A percentile compares a stretch with the other conserved stretches of the same genome.
Evolutionary conservation across 2,113 vertebrate genomes (phyloP).

Genomic region (Condylura cristata): DNA sequence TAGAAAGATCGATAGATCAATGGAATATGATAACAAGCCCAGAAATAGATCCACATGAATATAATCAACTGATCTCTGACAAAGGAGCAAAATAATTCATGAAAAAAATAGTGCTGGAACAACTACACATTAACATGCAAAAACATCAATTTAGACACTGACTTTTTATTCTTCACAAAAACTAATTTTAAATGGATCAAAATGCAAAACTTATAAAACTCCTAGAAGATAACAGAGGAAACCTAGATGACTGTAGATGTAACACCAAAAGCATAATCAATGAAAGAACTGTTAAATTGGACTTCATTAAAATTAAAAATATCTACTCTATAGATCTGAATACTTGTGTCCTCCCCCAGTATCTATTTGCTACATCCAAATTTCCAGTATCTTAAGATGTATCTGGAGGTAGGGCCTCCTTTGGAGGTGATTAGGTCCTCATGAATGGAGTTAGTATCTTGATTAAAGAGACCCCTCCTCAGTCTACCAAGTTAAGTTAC

Average conservation of each 20-base stretch:
- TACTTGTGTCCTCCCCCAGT: background rate
- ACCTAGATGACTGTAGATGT: background rate
- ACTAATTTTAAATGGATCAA: background rate
- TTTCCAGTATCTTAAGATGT: background rate
- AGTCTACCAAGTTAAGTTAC: background rate
- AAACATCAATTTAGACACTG: background rate
- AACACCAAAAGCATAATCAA: background rate
- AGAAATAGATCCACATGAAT: background rate
- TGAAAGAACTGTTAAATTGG: background rate
- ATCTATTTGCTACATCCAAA: background rate
- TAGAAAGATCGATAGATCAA: background rate
- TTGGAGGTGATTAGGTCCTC: background rate
- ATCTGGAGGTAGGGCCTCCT: background rate
- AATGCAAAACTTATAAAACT: background rate
- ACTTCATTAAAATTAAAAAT: constrained; percentile 5
- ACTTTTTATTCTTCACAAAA: background rate
- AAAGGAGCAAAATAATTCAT: background rate
- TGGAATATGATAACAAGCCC: background rate
- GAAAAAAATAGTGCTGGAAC: background rate
- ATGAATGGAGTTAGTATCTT: background rate
- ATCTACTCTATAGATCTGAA: background rate
- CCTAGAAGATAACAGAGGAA: background rate
- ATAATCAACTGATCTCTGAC: background rate
- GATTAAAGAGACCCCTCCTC: background rate
- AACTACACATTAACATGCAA: background rate